Percentiles rank a stretch among this genome's conserved stretches.
Evolutionary conservation across 2,797 vertebrate genomes (phyloP).

Genomic region (Mus caroli): DNA sequence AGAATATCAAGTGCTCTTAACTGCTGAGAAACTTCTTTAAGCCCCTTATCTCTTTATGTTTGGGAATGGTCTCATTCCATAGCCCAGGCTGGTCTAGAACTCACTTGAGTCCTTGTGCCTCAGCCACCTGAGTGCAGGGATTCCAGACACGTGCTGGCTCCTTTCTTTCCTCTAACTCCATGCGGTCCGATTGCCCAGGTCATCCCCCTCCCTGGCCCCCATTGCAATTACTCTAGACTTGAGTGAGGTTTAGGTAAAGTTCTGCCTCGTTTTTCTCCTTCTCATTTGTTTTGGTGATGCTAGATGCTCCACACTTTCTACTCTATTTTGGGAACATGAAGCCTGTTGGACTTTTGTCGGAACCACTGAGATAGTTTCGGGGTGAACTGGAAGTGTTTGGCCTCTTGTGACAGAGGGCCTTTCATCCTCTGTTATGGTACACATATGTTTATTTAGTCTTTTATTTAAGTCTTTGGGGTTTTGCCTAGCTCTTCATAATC

Average conservation of each 20-base stretch:
- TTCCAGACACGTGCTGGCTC: neutral
- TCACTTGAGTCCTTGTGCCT: neutral
- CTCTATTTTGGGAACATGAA: neutral
- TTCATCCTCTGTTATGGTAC: neutral
- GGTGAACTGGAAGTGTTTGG: conserved; percentile 9
- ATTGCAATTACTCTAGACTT: neutral
- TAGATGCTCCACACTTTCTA: neutral
- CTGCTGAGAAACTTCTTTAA: neutral
- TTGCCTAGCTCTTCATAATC: neutral
- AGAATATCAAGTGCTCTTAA: neutral
- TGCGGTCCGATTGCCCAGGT: neutral
- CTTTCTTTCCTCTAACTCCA: neutral
- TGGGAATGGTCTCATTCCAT: neutral
- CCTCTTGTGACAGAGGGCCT: neutral
- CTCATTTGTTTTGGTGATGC: neutral
- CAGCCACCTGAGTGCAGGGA: neutral
- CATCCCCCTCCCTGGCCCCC: no score
- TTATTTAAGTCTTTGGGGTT: neutral
- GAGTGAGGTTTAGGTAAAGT: neutral
- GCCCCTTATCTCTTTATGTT: neutral
- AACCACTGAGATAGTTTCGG: neutral
- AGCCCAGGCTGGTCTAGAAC: neutral
- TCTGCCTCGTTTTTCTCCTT: conserved; percentile 28
- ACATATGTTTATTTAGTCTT: neutral
- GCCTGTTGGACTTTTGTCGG: conserved; percentile 24